Evolutionary conservation across 2,113 vertebrate genomes (phyloP).

Genomic region (Vidua chalybeata): DNA sequence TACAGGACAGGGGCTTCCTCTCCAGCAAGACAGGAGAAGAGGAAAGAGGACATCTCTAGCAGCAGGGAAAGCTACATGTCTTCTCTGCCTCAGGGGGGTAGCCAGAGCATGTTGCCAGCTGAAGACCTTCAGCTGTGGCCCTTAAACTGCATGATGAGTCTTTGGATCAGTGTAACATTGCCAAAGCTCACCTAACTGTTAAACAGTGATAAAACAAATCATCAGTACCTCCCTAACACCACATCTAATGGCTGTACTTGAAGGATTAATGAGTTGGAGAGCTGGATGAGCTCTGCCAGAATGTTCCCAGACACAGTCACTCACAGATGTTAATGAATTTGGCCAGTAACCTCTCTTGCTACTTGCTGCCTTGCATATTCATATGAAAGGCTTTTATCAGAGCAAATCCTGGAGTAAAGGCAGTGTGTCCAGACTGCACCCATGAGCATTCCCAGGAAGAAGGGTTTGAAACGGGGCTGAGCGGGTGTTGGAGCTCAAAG

Average conservation of each 20-base stretch:
- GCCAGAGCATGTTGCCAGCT: not conserved
- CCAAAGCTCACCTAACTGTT: not conserved
- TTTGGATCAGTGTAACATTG: not conserved
- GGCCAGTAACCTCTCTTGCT: not conserved
- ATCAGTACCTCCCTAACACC: not conserved
- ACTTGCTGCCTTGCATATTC: not conserved
- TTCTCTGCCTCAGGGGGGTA: not conserved
- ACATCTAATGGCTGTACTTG: not conserved
- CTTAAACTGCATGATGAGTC: not conserved
- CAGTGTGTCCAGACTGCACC: not conserved
- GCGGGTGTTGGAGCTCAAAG: not conserved
- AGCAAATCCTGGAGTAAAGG: not conserved
- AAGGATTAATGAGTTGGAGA: constrained; percentile 1
- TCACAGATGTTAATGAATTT: constrained; percentile 6
- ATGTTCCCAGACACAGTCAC: not conserved
- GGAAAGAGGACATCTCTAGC: not conserved
- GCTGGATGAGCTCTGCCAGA: not conserved
- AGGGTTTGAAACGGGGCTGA: not conserved
- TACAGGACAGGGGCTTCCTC: not conserved
- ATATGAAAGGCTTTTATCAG: not conserved
- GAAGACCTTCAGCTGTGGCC: not conserved
- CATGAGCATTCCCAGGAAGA: not conserved
- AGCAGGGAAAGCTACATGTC: not conserved
- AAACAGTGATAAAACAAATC: not conserved
- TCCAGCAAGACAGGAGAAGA: not conserved